Evolutionary conservation across 2,888 invertebrate species (phyloP).

Genomic region (Leistus spinibarbis): DNA sequence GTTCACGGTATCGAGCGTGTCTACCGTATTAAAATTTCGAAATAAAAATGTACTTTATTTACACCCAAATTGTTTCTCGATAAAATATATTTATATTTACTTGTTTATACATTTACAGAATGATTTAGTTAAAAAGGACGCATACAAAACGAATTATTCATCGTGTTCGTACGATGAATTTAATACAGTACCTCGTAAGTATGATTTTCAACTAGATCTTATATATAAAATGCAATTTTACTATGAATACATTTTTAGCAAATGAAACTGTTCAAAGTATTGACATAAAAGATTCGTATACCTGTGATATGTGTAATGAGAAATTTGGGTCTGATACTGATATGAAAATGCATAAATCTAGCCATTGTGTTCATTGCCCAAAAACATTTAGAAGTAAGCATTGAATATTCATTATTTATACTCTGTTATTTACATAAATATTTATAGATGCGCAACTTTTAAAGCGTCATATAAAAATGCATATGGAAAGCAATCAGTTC

Average conservation of each 20-base stretch:
- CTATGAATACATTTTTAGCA: conserved; percentile 1
- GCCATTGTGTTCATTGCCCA: conserved; percentile 33
- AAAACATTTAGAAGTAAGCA: conserved; percentile 30
- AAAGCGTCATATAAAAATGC: conserved; percentile 43
- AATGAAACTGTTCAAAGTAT: conserved; percentile 10
- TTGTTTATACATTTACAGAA: background rate
- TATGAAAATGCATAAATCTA: conserved; percentile 26
- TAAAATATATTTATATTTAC: background rate
- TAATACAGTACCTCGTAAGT: background rate
- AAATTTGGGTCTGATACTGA: conserved; percentile 35
- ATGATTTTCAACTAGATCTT: background rate
- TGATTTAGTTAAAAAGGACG: background rate
- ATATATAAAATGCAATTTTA: background rate
- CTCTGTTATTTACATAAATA: conserved; percentile 5
- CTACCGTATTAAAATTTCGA: no score
- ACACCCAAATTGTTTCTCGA: background rate
- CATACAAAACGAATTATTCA: background rate
- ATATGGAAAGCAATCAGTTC: conserved; percentile 41
- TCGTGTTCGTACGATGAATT: background rate
- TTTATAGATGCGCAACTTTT: conserved; percentile 42
- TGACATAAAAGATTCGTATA: conserved; percentile 3
- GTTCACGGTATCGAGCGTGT: no score
- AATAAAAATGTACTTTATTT: no score
- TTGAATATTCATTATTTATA: conserved; percentile 17
- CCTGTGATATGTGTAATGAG: conserved; percentile 34